Percentiles rank a stretch among this genome's conserved stretches.
Evolutionary conservation across 1,140 invertebrate genomes (phyloP).

Genomic region (Cryptotermes secundus): DNA sequence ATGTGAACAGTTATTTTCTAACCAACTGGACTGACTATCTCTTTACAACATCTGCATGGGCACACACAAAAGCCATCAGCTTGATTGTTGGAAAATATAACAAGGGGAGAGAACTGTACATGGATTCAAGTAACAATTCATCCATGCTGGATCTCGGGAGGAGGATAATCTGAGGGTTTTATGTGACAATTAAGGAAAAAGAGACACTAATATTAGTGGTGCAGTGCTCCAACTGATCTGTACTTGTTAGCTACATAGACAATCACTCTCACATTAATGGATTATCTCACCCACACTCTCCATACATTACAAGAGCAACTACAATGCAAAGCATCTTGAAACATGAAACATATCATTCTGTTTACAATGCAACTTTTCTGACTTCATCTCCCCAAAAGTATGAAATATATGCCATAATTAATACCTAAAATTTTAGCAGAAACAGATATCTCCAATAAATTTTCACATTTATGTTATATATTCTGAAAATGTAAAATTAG

Average conservation of each 20-base stretch:
- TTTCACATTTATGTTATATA: too few species aligned
- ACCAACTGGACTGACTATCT: background rate
- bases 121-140: background rate
- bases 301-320: background rate
- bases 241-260: background rate
- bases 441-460: too few species aligned
- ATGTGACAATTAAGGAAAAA: background rate
- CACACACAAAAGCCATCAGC: conserved; percentile 26
- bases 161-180: background rate
- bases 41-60: conserved; percentile 25
- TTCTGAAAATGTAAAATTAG: too few species aligned
- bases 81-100: background rate
- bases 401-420: too few species aligned
- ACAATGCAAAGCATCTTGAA: background rate
- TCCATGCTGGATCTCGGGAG: background rate
- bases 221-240: conserved; percentile 7
- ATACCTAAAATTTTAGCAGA: too few species aligned
- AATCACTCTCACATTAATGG: background rate
- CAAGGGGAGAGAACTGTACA: background rate
- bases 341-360: background rate
- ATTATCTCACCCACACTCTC: conserved; percentile 8
- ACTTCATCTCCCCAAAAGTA: background rate
- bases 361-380: background rate
- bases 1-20: background rate
- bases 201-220: background rate